Conservation (phyloP, 2,113 vertebrate species). For the Shinisaurus crocodilurus region DNA sequence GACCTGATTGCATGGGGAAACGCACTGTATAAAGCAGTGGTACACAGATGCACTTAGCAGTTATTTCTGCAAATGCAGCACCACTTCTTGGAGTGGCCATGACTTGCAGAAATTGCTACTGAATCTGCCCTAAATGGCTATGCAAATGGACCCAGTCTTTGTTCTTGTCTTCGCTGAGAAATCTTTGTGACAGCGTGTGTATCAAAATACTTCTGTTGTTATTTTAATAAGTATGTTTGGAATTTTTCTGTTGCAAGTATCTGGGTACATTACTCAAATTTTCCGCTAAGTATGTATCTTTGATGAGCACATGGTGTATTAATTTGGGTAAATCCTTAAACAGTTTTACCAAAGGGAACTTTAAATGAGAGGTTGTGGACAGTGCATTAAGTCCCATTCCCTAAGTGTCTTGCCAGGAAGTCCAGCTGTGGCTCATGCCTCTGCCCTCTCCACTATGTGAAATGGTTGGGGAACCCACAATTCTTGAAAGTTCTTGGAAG, state of each 20-base stretch:
- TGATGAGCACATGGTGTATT: neutral
- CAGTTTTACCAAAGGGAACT: neutral
- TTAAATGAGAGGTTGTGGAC: neutral
- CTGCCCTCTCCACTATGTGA: too few relatives aligned
- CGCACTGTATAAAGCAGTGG: neutral
- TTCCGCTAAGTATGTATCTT: neutral
- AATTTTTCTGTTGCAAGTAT: neutral
- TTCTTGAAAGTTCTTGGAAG: neutral
- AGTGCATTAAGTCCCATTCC: neutral
- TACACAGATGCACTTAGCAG: neutral
- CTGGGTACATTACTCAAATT: neutral
- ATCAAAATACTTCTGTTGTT: neutral
- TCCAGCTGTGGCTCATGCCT: neutral
- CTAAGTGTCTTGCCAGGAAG: neutral
- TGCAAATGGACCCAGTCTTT: neutral
- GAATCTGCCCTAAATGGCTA: neutral
- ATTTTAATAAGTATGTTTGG: neutral
- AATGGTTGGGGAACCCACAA: neutral
- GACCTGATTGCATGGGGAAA: neutral
- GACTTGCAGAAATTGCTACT: neutral
- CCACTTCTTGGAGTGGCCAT: neutral
- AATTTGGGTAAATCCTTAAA: neutral
- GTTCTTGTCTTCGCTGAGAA: constrained; percentile 22
- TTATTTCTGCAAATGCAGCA: neutral
- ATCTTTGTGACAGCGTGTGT: neutral